Conservation (phyloP, 2,113 vertebrate genomes). For the Crotalus tigris region DNA sequence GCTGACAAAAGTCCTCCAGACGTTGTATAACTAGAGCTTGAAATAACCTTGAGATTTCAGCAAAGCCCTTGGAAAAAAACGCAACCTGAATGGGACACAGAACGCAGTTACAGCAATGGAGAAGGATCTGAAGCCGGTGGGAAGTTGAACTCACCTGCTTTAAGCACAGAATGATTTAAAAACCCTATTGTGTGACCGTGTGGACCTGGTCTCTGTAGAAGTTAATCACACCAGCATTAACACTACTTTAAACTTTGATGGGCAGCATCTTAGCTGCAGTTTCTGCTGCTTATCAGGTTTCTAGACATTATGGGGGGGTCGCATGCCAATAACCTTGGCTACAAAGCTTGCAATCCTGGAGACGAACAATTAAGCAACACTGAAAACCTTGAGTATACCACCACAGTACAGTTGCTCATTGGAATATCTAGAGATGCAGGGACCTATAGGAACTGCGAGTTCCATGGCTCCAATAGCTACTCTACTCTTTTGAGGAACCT, state of each 20-base stretch:
- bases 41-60: background rate
- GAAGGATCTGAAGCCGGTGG: background rate
- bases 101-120: background rate
- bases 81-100: background rate
- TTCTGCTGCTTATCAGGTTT: background rate
- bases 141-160: background rate
- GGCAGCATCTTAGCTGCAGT: background rate
- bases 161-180: background rate
- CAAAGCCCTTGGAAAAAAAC: background rate
- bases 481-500: background rate
- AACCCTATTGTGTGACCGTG: background rate
- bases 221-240: background rate
- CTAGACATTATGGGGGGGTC: no score
- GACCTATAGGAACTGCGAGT: background rate
- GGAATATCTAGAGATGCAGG: background rate
- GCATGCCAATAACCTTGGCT: background rate
- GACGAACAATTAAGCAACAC: background rate
- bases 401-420: background rate
- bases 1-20: background rate
- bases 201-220: background rate
- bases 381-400: no score
- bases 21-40: no score
- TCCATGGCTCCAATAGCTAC: background rate
- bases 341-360: background rate
- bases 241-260: background rate